Conservation (phyloP, 2,888 invertebrate species). For the Pollenia labialis region DNA sequence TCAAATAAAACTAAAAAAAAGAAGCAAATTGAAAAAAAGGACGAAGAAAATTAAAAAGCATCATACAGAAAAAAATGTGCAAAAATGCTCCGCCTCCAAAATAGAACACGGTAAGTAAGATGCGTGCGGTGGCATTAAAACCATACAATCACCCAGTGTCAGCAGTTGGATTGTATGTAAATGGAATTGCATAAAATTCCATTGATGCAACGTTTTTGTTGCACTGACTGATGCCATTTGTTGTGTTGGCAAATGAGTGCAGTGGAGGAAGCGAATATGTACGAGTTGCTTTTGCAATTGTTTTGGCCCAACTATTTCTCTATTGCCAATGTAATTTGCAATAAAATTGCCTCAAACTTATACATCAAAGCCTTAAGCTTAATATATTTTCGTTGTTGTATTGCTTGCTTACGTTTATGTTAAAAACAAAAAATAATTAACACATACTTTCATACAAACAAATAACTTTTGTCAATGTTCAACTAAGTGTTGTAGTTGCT, state of each 20-base stretch:
- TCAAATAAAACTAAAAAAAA: slow-evolving; percentile 75
- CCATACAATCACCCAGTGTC: slow-evolving; percentile 58
- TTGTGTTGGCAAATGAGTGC: background rate
- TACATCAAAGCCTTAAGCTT: slow-evolving; percentile 68
- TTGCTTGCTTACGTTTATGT: slow-evolving; percentile 4
- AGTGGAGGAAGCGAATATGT: slow-evolving; percentile 5
- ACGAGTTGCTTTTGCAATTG: slow-evolving; percentile 28
- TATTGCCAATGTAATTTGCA: slow-evolving; percentile 65
- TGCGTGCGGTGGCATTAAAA: slow-evolving; percentile 66
- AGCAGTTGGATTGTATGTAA: slow-evolving; percentile 12
- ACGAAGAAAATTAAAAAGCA: slow-evolving; percentile 62
- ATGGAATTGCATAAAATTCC: slow-evolving; percentile 43
- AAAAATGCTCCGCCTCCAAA: slow-evolving; percentile 83
- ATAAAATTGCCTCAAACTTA: slow-evolving; percentile 62
- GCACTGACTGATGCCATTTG: background rate
- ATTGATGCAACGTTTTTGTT: slow-evolving; percentile 10
- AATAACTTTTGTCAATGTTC: slow-evolving; percentile 76
- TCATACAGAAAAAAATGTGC: slow-evolving; percentile 77
- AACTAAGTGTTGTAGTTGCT: slow-evolving; percentile 69
- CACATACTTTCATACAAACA: slow-evolving; percentile 14
- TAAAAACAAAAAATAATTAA: slow-evolving; percentile 2
- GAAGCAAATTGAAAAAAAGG: background rate
- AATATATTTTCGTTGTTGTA: slow-evolving; percentile 32
- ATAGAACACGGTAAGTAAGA: slow-evolving; percentile 61
- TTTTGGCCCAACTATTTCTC: slow-evolving; percentile 71